phyloP scores from a whole-genome alignment of 1,140 invertebrate genomes.

The Diabrotica virgifera region DNA sequence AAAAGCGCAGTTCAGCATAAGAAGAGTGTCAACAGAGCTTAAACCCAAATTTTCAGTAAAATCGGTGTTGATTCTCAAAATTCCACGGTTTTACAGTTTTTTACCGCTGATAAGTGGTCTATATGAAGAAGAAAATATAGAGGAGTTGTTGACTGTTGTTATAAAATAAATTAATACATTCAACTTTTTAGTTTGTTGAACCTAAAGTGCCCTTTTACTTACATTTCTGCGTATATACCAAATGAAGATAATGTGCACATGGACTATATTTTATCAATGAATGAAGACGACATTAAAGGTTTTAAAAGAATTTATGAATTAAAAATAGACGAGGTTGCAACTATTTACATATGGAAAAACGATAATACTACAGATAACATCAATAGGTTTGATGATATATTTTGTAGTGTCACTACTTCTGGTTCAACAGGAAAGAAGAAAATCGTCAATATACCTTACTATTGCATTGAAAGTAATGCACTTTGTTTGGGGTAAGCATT shows the following conservation, averaged over 20 bases:
- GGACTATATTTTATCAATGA: constrained; percentile 12
- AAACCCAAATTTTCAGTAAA: no score
- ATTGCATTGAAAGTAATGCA: constrained; percentile 63
- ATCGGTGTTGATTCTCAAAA: no score
- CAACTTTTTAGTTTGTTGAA: constrained; percentile 30
- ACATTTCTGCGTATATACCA: constrained; percentile 19
- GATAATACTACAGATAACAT: constrained; percentile 6
- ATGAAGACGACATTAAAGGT: neutral
- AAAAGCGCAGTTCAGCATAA: no score
- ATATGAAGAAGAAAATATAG: neutral
- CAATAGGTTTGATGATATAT: constrained; percentile 49
- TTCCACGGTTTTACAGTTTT: neutral
- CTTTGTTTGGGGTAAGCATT: constrained; percentile 52
- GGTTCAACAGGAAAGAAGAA: constrained; percentile 65
- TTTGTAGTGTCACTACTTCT: constrained; percentile 61
- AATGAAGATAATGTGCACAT: constrained; percentile 11
- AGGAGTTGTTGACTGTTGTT: neutral
- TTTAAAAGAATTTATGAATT: constrained; percentile 12
- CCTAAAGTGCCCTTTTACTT: constrained; percentile 25
- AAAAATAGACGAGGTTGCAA: constrained; percentile 5
- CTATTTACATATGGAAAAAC: constrained; percentile 19
- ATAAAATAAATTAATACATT: neutral
- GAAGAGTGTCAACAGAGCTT: no score
- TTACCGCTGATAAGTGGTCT: neutral
- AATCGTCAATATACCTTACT: constrained; percentile 59